Evolutionary conservation across 2,888 invertebrate genomes (phyloP).

Genomic region (Phengaris alcon): DNA sequence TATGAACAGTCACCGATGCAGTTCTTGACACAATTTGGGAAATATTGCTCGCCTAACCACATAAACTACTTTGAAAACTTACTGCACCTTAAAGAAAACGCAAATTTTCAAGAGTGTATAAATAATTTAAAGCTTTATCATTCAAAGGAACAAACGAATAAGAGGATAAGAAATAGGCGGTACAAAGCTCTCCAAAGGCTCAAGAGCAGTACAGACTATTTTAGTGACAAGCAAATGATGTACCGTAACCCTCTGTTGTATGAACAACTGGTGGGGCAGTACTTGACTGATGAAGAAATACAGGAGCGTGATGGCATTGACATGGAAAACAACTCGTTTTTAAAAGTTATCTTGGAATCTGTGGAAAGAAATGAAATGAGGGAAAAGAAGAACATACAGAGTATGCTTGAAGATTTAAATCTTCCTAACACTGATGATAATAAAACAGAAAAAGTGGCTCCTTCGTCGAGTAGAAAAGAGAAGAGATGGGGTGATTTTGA

Average conservation of each 20-base stretch:
- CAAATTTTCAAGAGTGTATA: constrained; percentile 81
- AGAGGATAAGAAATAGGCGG: constrained; percentile 87
- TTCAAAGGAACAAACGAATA: constrained; percentile 70
- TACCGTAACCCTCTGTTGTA: constrained; percentile 92
- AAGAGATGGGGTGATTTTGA: constrained; percentile 80
- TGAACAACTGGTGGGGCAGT: constrained; percentile 93
- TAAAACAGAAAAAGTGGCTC: neutral
- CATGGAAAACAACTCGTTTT: constrained; percentile 80
- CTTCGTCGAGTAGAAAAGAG: constrained; percentile 36
- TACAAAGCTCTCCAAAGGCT: constrained; percentile 89
- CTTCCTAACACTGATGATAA: constrained; percentile 1
- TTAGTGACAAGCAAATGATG: constrained; percentile 96
- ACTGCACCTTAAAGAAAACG: constrained; percentile 44
- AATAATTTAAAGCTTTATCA: constrained; percentile 80
- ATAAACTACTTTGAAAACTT: constrained; percentile 82
- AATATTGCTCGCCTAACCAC: constrained; percentile 83
- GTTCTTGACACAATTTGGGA: constrained; percentile 89
- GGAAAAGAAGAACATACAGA: constrained; percentile 80
- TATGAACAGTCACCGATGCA: constrained; percentile 82
- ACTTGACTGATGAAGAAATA: constrained; percentile 87
- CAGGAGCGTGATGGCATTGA: constrained; percentile 81
- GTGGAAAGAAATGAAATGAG: constrained; percentile 86
- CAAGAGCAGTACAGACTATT: constrained; percentile 85
- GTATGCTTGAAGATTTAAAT: constrained; percentile 73
- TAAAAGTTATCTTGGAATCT: constrained; percentile 88